Base-by-base conservation (phyloP, 2,888 invertebrate species). In the Operophtera brumata region DNA sequence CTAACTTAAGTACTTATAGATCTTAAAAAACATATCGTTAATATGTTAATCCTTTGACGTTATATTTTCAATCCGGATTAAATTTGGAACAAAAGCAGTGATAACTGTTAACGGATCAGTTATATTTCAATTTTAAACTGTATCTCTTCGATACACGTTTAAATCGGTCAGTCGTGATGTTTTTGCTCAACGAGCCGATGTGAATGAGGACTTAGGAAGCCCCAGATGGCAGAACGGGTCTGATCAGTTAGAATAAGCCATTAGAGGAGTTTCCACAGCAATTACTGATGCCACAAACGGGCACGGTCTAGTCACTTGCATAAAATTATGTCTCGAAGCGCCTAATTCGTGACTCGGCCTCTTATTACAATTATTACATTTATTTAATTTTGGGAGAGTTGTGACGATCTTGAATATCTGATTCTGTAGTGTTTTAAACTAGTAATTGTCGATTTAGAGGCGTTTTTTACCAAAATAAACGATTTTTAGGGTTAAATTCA, bases 191-290 rank as follows among this genome's bases (percentile, higher is more conserved):
- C 28, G n/a, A 42, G 30, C 30, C 37, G 57, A 61, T 63, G 67
- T 67, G 69, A 70, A 67, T 61, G 65, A 64, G 64, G 57, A 49
- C 55, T 57, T 30, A 52, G 37, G 7, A 30, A 49, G 34, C 47
- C 52, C 54, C 50, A 50, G 55, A 57, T 61, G 65, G 59, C 43
- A 57, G 60, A 76, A 81, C 85, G 70, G 69, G 83, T 82, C 71
- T 47, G 61, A 57, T 68, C 64, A 65, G 66, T 65, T 80, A 82
- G 81, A 86, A 83, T 84, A 84, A 84, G 84, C 84, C 78, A 85
- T 86, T 85, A 83, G 77, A 71, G 72, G 77, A 78, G 79, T 83
- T 83, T 82, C 84, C 77, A 80, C 76, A 73, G 82, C 83, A 83
- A 87, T 86, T 85, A 85, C 78, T 45, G 62, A 61, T 61, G 63